Evolutionary conservation across 2,113 vertebrate species (phyloP), one percentile per base, ranked within the genome.

Genomic region (Sinocyclocheilus maitianheensis): DNA sequence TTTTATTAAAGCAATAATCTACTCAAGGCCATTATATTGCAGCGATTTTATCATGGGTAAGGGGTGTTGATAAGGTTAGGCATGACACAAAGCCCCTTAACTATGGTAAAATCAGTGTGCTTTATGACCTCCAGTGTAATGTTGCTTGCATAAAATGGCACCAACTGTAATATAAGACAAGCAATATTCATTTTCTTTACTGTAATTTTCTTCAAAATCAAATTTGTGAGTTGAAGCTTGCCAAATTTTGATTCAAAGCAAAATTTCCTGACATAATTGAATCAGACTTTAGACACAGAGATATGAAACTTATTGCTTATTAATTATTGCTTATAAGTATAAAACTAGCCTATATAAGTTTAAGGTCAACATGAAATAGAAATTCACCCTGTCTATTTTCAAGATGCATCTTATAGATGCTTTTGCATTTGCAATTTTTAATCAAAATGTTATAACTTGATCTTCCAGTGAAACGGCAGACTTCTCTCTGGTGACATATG

Each of bases 1-100:
- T 67, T 67, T 81, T 67, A 67, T 48, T 67, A 67, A 48, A 81
- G 62, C 79, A 81, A 48, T 18, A 81, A 81, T 46, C 60, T 40
- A 81, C 62, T 48, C 20, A 81, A 67, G 79, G 75, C 24, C 8
- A 51, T 22, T 22, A 58, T 2, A 20, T 65, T 65, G 40, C 58
- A 63, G 22, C 4, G 13, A 63, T 81, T 46, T 63, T 46, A 43
- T 24, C 74, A 76, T 51, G 20, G 22, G 10, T 14, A 16, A 43
- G 5, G 6, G n/a, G 1, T 48, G 5, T 46, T 46, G 3, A 6
- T 58, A 58, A 58, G 16, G 16, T 9, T 37, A 24, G 40, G 9
- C 22, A 9, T 18, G 13, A 26, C 20, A 60, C 58, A n/a, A 60
- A 34, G 79, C 4, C 60, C 79, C 14, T 81, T 11, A 30, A 67